These are phyloP conservation scores for Dysidea cf. avara DNA, from an alignment of 37 sponge, comb jelly and placozoan genomes.

Conservation along the genomic window DNA sequence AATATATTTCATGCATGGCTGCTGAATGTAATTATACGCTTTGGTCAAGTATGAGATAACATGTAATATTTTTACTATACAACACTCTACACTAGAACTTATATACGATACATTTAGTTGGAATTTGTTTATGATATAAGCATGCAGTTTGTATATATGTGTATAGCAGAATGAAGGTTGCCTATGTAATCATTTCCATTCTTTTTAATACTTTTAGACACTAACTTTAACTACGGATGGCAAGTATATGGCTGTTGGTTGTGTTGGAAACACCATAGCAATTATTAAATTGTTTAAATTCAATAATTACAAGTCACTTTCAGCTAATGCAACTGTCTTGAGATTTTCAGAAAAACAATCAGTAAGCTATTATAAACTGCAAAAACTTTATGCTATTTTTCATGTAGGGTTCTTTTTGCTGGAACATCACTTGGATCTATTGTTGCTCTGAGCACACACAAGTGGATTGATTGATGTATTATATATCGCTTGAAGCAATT, in stretches of 20 bases:
- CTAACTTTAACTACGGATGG: slow-evolving; percentile 56
- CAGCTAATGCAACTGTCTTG: slow-evolving; percentile 63
- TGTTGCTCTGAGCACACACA: slow-evolving; percentile 47
- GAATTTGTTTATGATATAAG: too few relatives aligned
- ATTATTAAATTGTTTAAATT: slow-evolving; percentile 43
- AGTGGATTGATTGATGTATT: slow-evolving; percentile 21
- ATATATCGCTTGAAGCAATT: neutral
- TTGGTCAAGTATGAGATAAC: too few relatives aligned
- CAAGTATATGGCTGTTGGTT: slow-evolving; percentile 54
- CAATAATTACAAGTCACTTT: slow-evolving; percentile 25
- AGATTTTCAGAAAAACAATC: slow-evolving; percentile 61
- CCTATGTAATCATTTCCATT: too few relatives aligned
- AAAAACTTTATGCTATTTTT: neutral
- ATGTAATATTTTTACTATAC: too few relatives aligned
- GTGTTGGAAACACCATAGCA: slow-evolving; percentile 50
- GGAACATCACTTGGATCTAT: slow-evolving; percentile 64
- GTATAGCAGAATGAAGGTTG: too few relatives aligned
- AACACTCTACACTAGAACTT: too few relatives aligned
- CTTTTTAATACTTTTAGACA: too few relatives aligned
- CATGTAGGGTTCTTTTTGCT: slow-evolving; percentile 54
- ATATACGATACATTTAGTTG: too few relatives aligned
- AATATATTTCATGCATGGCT: too few relatives aligned
- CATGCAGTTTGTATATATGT: too few relatives aligned
- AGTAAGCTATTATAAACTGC: slow-evolving; percentile 15
- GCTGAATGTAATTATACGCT: too few relatives aligned